These are phyloP conservation scores for Riptortus pedestris DNA, from an alignment of 1,140 invertebrate species.

Conservation along the genomic window DNA sequence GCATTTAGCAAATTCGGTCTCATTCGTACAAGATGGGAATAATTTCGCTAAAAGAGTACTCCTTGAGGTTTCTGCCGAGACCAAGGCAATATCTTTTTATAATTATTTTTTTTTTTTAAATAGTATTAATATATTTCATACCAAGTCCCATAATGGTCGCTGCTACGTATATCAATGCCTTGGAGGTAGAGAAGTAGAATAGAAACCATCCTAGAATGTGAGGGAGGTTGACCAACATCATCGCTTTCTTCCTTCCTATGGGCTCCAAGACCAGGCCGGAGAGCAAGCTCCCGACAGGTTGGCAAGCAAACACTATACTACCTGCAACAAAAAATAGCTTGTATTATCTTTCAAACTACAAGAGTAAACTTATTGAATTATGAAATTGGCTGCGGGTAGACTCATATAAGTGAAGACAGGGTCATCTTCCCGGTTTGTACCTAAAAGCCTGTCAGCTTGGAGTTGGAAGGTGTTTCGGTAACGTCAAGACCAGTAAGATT, in stretches of 20 bases:
- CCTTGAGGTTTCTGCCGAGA: too few relatives aligned
- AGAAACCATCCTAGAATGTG: conserved; percentile 32
- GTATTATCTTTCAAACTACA: neutral
- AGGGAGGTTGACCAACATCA: conserved; percentile 34
- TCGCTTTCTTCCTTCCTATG: conserved; percentile 32
- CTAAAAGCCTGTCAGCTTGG: neutral
- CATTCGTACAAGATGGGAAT: too few relatives aligned
- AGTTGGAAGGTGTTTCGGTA: too few relatives aligned
- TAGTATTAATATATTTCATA: too few relatives aligned
- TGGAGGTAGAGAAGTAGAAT: conserved; percentile 27
- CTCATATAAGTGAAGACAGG: neutral
- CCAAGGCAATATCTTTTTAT: too few relatives aligned
- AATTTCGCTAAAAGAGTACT: too few relatives aligned
- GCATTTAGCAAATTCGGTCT: too few relatives aligned
- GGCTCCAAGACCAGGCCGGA: conserved; percentile 32
- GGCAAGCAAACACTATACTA: conserved; percentile 33
- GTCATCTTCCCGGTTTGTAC: too few relatives aligned
- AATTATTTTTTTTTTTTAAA: too few relatives aligned
- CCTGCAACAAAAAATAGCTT: too few relatives aligned
- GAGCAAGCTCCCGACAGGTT: conserved; percentile 31
- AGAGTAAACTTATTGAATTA: neutral
- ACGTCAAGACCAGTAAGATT: too few relatives aligned
- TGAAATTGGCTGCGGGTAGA: neutral
- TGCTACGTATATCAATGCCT: conserved; percentile 21
- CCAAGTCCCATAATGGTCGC: conserved; percentile 29